phyloP scores from a whole-genome alignment of 2,888 invertebrate species.

The Micropterix aruncella region DNA sequence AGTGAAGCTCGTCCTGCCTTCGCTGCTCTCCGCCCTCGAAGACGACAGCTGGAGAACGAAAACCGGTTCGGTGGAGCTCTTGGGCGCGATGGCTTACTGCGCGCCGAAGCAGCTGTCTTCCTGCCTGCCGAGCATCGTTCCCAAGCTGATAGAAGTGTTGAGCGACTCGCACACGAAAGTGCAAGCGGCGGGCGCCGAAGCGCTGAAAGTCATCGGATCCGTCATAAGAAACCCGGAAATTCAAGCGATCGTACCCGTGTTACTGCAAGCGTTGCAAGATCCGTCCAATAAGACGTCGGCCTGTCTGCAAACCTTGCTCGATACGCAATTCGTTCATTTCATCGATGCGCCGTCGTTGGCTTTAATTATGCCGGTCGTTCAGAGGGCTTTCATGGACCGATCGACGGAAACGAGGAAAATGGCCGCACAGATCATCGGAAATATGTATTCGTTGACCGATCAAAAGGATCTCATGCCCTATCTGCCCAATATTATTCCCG shows the following conservation, averaged over 20 bases:
- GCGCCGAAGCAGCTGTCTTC: slow-evolving; percentile 98
- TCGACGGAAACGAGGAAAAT: slow-evolving; percentile 97
- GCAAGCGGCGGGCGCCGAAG: slow-evolving; percentile 92
- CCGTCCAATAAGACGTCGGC: slow-evolving; percentile 89
- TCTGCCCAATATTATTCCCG: slow-evolving; percentile 90
- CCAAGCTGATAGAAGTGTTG: slow-evolving; percentile 90
- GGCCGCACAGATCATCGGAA: slow-evolving; percentile 99
- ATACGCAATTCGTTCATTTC: slow-evolving; percentile 97
- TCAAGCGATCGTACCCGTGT: slow-evolving; percentile 78
- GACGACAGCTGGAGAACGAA: slow-evolving; percentile 99
- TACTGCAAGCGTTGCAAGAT: slow-evolving; percentile 87
- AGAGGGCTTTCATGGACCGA: slow-evolving; percentile 93
- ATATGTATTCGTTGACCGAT: slow-evolving; percentile 98
- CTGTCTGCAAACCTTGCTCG: slow-evolving; percentile 85
- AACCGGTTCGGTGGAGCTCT: slow-evolving; percentile 86
- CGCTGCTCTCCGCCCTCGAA: slow-evolving; percentile 81
- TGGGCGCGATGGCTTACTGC: slow-evolving; percentile 98
- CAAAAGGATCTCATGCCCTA: slow-evolving; percentile 97
- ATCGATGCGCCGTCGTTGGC: slow-evolving; percentile 98
- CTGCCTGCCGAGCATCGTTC: slow-evolving; percentile 95
- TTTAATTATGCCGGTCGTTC: slow-evolving; percentile 97
- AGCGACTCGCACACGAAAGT: slow-evolving; percentile 97
- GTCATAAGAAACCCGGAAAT: slow-evolving; percentile 98
- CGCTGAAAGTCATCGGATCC: slow-evolving; percentile 89
- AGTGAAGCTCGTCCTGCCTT: slow-evolving; percentile 92